Evolutionary conservation across 2,888 invertebrate genomes (phyloP).

Genomic region (Eristalis tenax): DNA sequence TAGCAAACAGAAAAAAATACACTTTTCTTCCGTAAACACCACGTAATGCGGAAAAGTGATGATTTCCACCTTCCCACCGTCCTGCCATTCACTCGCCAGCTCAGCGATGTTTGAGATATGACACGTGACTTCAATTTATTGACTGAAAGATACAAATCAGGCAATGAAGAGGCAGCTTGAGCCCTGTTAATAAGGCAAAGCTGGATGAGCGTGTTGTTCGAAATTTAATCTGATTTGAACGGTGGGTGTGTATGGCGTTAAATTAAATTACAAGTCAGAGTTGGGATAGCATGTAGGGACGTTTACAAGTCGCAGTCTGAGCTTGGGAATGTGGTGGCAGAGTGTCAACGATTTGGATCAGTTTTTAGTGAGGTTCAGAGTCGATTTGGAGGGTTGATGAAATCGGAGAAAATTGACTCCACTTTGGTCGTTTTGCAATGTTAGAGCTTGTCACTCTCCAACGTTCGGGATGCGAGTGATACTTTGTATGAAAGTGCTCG

Average conservation of each 20-base stretch:
- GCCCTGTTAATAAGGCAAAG: constrained; percentile 31
- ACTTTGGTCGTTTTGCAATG: too few species aligned
- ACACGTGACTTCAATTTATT: constrained; percentile 70
- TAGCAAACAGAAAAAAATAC: constrained; percentile 61
- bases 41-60: constrained; percentile 65
- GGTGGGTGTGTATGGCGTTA: not conserved
- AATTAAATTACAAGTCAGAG: not conserved
- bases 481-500: too few species aligned
- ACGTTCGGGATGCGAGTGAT: too few species aligned
- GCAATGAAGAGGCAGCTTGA: constrained; percentile 19
- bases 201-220: constrained; percentile 17
- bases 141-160: constrained; percentile 54
- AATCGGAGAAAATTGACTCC: too few species aligned
- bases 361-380: too few species aligned
- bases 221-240: constrained; percentile 36
- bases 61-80: constrained; percentile 25
- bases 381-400: too few species aligned
- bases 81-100: constrained; percentile 9
- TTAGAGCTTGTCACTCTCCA: too few species aligned
- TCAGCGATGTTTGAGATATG: constrained; percentile 63
- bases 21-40: constrained; percentile 44
- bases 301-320: too few species aligned
- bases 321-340: too few species aligned
- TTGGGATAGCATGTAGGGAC: not conserved
- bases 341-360: too few species aligned